A percentile compares a stretch with the other conserved stretches of the same genome.
These are phyloP conservation scores for Greenwoodochromis staneri DNA, from an alignment of 2,113 vertebrate species.

Conservation along the genomic window DNA sequence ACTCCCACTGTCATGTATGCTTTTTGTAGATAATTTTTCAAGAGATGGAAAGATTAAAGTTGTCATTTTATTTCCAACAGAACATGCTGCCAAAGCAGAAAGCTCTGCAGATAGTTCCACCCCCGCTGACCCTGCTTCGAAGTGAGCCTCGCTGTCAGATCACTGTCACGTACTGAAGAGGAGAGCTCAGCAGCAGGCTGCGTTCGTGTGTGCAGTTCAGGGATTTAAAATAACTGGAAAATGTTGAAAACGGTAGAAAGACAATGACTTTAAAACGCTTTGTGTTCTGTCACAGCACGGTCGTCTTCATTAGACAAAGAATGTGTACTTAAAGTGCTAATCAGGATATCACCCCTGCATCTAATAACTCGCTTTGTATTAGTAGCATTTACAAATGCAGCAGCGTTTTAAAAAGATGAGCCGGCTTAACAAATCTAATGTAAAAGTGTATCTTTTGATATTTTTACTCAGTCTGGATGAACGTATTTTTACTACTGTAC, in stretches of 20 bases:
- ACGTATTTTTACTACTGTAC: slow-evolving; percentile 1
- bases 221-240: neutral
- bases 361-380: neutral
- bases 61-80: slow-evolving; percentile 24
- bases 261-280: neutral
- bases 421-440: neutral
- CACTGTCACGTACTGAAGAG: neutral
- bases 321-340: neutral
- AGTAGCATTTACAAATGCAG: slow-evolving; percentile 14
- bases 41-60: neutral
- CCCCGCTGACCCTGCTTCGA: slow-evolving; percentile 30
- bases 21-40: neutral
- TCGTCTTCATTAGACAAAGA: neutral
- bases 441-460: neutral
- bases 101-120: slow-evolving; percentile 7
- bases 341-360: neutral
- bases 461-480: neutral
- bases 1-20: neutral
- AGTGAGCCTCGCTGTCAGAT: slow-evolving; percentile 29
- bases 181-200: neutral
- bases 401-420: neutral
- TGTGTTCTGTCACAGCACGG: neutral
- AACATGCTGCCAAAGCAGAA: slow-evolving; percentile 44
- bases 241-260: neutral
- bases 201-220: neutral